phyloP scores from a whole-genome alignment of 2,113 vertebrate genomes.

The Semicossyphus pulcher region DNA sequence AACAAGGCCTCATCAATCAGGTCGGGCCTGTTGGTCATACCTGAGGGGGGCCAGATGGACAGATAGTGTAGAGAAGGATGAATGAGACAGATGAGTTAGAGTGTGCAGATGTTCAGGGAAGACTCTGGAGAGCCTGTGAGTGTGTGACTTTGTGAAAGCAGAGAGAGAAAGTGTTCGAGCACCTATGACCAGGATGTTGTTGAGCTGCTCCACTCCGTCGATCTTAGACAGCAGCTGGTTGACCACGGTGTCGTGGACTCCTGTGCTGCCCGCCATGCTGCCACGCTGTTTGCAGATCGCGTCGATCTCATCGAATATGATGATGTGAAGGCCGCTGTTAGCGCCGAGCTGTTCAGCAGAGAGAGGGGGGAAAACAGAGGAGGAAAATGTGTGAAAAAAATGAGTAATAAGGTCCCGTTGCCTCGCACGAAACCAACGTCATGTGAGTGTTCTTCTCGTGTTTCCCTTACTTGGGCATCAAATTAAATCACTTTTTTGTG shows the following conservation, averaged over 20 bases:
- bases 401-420: no score
- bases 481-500: background rate
- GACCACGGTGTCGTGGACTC: slow-evolving; percentile 96
- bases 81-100: background rate
- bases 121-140: background rate
- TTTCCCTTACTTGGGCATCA: no score
- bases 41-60: slow-evolving; percentile 75
- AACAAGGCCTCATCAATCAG: slow-evolving; percentile 96
- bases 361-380: background rate
- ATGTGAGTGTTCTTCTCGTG: no score
- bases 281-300: slow-evolving; percentile 98
- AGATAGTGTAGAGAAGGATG: background rate
- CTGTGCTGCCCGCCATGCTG: slow-evolving; percentile 97
- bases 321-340: slow-evolving; percentile 97
- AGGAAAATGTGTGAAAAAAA: background rate
- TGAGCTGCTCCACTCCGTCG: slow-evolving; percentile 96
- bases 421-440: no score
- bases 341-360: slow-evolving; percentile 87
- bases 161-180: background rate
- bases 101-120: slow-evolving; percentile 27
- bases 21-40: slow-evolving; percentile 98
- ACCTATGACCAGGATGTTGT: slow-evolving; percentile 99
- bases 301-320: slow-evolving; percentile 98
- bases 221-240: slow-evolving; percentile 98
- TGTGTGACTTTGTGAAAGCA: background rate